These are phyloP conservation scores for Eudemis profundana DNA, from an alignment of 2,888 invertebrate genomes.

Conservation along the genomic window DNA sequence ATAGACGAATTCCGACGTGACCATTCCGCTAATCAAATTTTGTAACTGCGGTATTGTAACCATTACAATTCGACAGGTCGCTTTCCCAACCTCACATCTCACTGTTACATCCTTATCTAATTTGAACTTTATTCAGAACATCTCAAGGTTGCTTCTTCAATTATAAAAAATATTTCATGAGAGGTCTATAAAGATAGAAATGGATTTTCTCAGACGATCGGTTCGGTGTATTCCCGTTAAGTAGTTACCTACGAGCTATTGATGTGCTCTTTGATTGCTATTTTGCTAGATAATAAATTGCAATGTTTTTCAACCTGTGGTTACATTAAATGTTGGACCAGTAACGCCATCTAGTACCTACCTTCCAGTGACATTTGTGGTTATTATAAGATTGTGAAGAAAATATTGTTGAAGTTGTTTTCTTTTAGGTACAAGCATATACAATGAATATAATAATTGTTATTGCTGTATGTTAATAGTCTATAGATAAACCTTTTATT, in stretches of 20 bases:
- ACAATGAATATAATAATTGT: background rate
- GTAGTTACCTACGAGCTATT: slow-evolving; percentile 52
- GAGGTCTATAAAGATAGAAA: background rate
- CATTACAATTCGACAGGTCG: slow-evolving; percentile 58
- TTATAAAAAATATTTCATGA: background rate
- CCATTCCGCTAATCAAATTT: slow-evolving; percentile 85
- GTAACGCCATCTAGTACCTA: slow-evolving; percentile 27
- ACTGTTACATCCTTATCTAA: background rate
- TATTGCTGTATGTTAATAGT: no score
- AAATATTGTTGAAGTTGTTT: background rate
- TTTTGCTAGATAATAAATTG: slow-evolving; percentile 44
- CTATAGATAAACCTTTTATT: no score
- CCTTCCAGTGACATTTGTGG: background rate
- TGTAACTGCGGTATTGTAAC: slow-evolving; percentile 84
- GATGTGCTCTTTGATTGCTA: slow-evolving; percentile 59
- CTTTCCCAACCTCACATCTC: slow-evolving; percentile 12
- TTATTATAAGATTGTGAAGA: background rate
- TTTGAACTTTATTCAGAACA: background rate
- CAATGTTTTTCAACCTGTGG: slow-evolving; percentile 5
- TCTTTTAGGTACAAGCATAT: background rate
- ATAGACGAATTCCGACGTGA: slow-evolving; percentile 82
- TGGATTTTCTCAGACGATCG: slow-evolving; percentile 70
- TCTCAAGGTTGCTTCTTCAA: background rate
- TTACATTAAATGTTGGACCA: slow-evolving; percentile 8
- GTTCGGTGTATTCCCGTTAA: slow-evolving; percentile 79